Conservation (phyloP, 2,888 invertebrate genomes). For the Eupithecia centaureata region DNA sequence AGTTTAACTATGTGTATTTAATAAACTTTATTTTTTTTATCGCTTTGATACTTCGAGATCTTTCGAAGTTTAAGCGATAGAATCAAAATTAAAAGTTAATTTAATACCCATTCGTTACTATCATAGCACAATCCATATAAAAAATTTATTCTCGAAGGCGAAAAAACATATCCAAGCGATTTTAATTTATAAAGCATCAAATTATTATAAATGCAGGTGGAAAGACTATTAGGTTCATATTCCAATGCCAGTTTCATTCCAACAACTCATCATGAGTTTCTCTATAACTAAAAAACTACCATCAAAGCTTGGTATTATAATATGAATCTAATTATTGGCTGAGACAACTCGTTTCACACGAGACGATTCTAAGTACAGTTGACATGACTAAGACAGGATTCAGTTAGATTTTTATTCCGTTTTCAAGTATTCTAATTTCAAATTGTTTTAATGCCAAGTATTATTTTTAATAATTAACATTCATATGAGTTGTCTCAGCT, state of each 20-base stretch:
- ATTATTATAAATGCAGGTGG: background rate
- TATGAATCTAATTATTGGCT: background rate
- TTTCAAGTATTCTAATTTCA: background rate
- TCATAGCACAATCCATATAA: too few species aligned
- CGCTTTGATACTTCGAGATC: too few species aligned
- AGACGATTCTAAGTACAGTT: background rate
- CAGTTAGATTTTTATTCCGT: background rate
- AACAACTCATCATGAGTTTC: background rate
- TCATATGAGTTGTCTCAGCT: background rate
- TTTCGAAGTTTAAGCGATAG: too few species aligned
- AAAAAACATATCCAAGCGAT: too few species aligned
- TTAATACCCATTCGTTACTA: too few species aligned
- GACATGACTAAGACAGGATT: background rate
- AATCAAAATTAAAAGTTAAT: too few species aligned
- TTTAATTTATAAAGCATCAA: too few species aligned
- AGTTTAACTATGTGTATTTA: too few species aligned
- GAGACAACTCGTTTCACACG: background rate
- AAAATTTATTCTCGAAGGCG: too few species aligned
- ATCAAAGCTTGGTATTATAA: background rate
- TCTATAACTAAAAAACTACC: background rate
- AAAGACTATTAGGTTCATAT: background rate
- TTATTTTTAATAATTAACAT: background rate
- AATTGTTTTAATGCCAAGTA: too few species aligned
- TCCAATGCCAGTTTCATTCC: background rate
- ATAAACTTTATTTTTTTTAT: too few species aligned